Evolutionary conservation across 2,113 vertebrate species (phyloP).

Genomic region (Hippocampus guttulatus): DNA sequence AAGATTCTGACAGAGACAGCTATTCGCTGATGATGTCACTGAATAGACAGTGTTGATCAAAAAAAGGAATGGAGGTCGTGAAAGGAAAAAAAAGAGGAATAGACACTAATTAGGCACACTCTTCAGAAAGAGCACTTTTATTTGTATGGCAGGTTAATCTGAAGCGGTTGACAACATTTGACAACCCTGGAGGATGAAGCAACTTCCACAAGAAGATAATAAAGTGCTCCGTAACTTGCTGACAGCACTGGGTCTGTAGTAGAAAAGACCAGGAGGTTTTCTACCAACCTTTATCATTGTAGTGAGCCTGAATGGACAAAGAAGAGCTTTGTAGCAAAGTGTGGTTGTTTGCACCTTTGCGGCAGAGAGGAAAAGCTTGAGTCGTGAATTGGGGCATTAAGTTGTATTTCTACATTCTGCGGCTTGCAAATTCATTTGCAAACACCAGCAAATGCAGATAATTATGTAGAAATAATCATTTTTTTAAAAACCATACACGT

Average conservation of each 20-base stretch:
- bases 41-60: background rate
- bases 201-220: background rate
- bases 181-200: background rate
- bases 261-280: constrained; percentile 37
- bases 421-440: constrained; percentile 53
- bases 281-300: constrained; percentile 46
- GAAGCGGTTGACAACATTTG: background rate
- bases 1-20: background rate
- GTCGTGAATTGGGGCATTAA: background rate
- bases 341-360: constrained; percentile 40
- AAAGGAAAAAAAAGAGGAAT: background rate
- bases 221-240: constrained; percentile 39
- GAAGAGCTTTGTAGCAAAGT: constrained; percentile 8
- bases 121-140: background rate
- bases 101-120: background rate
- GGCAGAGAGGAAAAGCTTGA: constrained; percentile 36
- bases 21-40: background rate
- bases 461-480: constrained; percentile 44
- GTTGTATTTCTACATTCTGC: constrained; percentile 40
- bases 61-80: background rate
- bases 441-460: constrained; percentile 44
- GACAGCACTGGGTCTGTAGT: constrained; percentile 28
- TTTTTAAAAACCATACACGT: constrained; percentile 37
- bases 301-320: constrained; percentile 43
- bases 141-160: background rate